Evolutionary conservation across 2,797 vertebrate species (phyloP).

Genomic region (Hyperoplus immaculatus): DNA sequence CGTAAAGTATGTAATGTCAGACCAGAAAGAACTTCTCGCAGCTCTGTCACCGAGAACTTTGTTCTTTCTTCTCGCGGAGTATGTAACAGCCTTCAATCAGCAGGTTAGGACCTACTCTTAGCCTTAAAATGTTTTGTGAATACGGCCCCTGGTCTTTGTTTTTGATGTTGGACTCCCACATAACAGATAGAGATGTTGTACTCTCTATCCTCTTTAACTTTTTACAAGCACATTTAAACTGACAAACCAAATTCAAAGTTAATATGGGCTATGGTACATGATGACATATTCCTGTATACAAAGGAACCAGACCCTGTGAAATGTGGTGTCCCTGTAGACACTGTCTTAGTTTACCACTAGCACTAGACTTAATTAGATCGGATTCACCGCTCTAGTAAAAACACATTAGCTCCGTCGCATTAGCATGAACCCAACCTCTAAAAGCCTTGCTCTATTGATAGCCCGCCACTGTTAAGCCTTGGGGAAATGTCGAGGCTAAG

Average conservation of each 20-base stretch:
- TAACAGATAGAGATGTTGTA: too few relatives aligned
- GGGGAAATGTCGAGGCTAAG: conserved; percentile 8
- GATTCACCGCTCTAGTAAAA: neutral
- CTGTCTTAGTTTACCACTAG: neutral
- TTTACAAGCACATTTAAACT: neutral
- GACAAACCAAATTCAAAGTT: neutral
- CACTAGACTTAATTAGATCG: neutral
- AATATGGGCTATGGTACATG: neutral
- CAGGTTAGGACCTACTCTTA: too few relatives aligned
- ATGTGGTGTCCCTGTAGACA: neutral
- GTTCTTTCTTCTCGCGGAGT: too few relatives aligned
- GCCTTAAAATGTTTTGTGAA: too few relatives aligned
- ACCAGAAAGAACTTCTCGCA: too few relatives aligned
- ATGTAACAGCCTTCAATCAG: too few relatives aligned
- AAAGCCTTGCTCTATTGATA: conserved; percentile 1
- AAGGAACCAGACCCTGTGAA: too few relatives aligned
- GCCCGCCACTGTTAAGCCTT: neutral
- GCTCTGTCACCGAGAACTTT: too few relatives aligned
- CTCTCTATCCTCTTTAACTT: too few relatives aligned
- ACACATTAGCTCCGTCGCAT: conserved; percentile 2
- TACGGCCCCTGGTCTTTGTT: too few relatives aligned
- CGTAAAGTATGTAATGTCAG: too few relatives aligned
- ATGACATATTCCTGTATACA: neutral
- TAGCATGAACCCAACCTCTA: neutral
- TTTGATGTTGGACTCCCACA: too few relatives aligned